Conservation (phyloP, 2,797 vertebrate genomes). For the Notolepis coatsorum region DNA sequence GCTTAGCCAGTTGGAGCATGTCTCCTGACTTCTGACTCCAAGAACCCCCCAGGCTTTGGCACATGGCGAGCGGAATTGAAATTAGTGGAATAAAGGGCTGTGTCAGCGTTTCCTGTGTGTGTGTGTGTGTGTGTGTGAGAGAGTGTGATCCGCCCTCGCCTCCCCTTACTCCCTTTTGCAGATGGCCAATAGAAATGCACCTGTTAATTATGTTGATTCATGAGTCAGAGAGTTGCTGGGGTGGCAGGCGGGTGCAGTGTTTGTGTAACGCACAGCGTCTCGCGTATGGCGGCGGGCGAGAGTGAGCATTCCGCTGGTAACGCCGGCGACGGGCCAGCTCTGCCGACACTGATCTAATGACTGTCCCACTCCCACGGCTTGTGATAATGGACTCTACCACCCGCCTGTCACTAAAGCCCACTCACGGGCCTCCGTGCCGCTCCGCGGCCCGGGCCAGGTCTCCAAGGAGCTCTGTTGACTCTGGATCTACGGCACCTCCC, state of each 20-base stretch:
- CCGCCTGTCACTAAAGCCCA: slow-evolving; percentile 45
- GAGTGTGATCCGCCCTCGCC: neutral
- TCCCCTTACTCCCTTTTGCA: no score
- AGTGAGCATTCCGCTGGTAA: neutral
- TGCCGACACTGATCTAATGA: slow-evolving; percentile 31
- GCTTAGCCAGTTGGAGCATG: slow-evolving; percentile 12
- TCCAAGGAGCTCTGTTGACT: slow-evolving; percentile 15
- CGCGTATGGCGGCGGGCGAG: no score
- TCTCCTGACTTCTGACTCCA: slow-evolving; percentile 20
- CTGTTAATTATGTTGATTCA: slow-evolving; percentile 31
- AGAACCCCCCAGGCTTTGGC: slow-evolving; percentile 21
- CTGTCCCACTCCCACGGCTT: slow-evolving; percentile 16
- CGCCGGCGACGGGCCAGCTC: slow-evolving; percentile 14
- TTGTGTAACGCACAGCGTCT: neutral
- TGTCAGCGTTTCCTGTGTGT: slow-evolving; percentile 26
- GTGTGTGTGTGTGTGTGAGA: neutral
- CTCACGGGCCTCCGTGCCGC: slow-evolving; percentile 28
- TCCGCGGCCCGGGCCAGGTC: slow-evolving; percentile 10
- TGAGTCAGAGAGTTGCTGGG: neutral
- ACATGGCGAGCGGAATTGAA: slow-evolving; percentile 25
- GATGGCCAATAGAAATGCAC: slow-evolving; percentile 27
- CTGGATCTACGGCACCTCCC: slow-evolving; percentile 13
- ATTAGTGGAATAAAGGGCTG: slow-evolving; percentile 29
- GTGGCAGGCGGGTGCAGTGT: neutral
- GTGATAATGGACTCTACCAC: slow-evolving; percentile 33